Evolutionary conservation across 2,888 invertebrate species (phyloP), one percentile per base, ranked within the genome.

Genomic region (Phaonia tiefii): DNA sequence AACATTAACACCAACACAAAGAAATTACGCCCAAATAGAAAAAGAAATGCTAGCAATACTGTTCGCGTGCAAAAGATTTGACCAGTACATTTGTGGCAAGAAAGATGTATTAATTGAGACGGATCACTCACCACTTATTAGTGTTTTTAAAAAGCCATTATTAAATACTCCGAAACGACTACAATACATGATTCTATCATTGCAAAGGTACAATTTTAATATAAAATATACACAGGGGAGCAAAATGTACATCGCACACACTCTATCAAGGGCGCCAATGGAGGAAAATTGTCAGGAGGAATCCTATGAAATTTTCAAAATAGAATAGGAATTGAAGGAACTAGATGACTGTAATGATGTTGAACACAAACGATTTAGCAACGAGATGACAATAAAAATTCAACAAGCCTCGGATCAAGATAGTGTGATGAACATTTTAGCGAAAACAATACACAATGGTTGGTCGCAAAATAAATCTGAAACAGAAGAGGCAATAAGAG

Each of bases 41-140:
- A 37, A 37, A 37, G 37, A 37, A 37, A 37, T 37, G 4, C 4
- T 37, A 10, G 37, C 37, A 7, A 37, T 37, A 20, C 20, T 58
- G 83, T 85, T 79, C 71, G 83, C n/a, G n/a, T n/a, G n/a, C n/a
- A n/a, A n/a, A n/a, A n/a, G n/a, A n/a, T n/a, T n/a, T n/a, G n/a
- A n/a, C 49, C 75, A 85, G 17, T 80, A 74, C 46, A 79, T 81
- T 66, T 74, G 75, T 37, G 83, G 81, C 0, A 83, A 76, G 10
- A 4, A 37, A 10, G 37, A 37, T 10, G 37, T 37, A 37, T 10
- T 37, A 37, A 56, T 26, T 42, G 46, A 49, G 80, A 31, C 58
- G 83, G 4, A 65, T 46, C 20, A 26, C 84, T 1, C 51, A 66
- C 66, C 42, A 3, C 17, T 66, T 2, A 31, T 39, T 2, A 11